These are phyloP conservation scores for Leiothrix lutea DNA, from an alignment of 2,113 vertebrate genomes.

Conservation along the genomic window DNA sequence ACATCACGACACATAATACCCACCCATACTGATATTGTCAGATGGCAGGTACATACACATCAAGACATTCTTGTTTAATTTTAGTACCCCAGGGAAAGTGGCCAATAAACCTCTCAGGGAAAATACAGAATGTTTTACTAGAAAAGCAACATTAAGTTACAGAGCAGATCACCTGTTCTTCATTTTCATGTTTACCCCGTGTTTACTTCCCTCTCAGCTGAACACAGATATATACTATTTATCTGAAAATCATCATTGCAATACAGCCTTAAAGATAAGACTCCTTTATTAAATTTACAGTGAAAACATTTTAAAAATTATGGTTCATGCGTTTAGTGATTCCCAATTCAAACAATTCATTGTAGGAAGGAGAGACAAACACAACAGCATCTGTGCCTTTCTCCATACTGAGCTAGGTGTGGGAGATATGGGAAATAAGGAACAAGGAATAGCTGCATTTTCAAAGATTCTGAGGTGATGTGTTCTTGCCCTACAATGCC, in stretches of 20 bases:
- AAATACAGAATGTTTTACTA: neutral
- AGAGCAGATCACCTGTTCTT: neutral
- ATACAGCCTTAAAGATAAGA: neutral
- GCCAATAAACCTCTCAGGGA: neutral
- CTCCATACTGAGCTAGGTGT: neutral
- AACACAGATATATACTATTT: neutral
- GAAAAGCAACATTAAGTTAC: neutral
- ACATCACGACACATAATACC: neutral
- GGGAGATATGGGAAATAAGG: neutral
- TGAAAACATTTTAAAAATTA: neutral
- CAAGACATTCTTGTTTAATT: neutral
- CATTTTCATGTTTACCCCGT: neutral
- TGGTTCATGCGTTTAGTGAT: neutral
- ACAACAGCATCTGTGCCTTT: neutral
- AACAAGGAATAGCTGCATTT: neutral
- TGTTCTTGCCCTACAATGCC: neutral
- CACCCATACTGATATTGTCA: neutral
- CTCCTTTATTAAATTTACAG: neutral
- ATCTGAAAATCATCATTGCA: neutral
- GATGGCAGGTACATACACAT: neutral
- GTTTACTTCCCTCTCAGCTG: neutral
- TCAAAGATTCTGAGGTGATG: neutral
- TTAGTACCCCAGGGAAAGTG: neutral
- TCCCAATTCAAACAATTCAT: neutral
- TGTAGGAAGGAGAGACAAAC: neutral